These are phyloP conservation scores for Listronotus oregonensis DNA, from an alignment of 1,140 invertebrate genomes.

Conservation along the genomic window DNA sequence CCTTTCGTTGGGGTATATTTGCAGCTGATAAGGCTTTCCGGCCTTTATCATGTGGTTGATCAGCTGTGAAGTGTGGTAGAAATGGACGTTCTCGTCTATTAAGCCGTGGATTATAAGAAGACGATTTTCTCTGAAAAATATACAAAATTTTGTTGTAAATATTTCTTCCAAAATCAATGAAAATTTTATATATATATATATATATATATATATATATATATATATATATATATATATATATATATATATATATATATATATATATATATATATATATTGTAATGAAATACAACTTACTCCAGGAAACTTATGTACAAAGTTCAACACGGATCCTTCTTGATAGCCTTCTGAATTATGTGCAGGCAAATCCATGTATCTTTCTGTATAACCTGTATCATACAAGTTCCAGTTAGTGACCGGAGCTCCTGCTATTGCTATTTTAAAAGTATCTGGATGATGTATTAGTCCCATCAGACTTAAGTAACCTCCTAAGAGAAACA, in stretches of 20 bases:
- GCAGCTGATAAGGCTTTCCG: conserved; percentile 88
- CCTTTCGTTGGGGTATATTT: conserved; percentile 94
- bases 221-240: not conserved
- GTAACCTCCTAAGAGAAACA: conserved; percentile 69
- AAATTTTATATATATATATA: no score
- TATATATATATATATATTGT: no score
- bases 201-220: not conserved
- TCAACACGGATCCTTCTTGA: conserved; percentile 75
- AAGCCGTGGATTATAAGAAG: conserved; percentile 97
- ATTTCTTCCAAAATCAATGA: no score
- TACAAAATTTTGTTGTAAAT: conserved; percentile 9
- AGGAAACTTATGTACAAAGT: conserved; percentile 84
- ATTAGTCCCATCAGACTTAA: conserved; percentile 84
- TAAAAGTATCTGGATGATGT: conserved; percentile 82
- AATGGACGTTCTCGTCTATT: conserved; percentile 99
- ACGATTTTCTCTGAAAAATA: conserved; percentile 76
- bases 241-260: not conserved
- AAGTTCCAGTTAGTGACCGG: conserved; percentile 96
- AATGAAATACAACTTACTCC: conserved; percentile 69
- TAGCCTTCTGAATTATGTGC: conserved; percentile 80
- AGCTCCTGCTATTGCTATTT: conserved; percentile 92
- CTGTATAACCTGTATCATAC: conserved; percentile 95
- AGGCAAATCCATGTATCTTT: conserved; percentile 95
- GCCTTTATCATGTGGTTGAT: conserved; percentile 87
- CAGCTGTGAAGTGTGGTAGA: conserved; percentile 91